A percentile compares a stretch with the other conserved stretches of the same genome.
phyloP scores from a whole-genome alignment of 2,888 invertebrate species.

The Ditula angustiorana region DNA sequence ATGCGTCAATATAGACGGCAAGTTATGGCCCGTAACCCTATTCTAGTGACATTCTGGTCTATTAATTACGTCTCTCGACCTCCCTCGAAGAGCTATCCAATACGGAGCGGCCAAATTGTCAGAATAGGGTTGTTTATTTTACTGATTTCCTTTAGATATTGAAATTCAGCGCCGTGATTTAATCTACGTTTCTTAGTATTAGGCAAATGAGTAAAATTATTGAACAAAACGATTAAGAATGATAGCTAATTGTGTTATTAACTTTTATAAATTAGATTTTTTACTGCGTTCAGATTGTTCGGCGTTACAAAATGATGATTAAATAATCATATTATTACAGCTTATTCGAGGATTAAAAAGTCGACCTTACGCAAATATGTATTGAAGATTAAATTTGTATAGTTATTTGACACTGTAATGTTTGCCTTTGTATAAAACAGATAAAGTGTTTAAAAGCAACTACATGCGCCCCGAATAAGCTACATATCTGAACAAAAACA shows the following conservation, averaged over 20 bases:
- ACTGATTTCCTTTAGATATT: constrained; percentile 20
- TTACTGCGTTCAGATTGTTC: too few relatives aligned
- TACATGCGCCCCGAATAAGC: too few relatives aligned
- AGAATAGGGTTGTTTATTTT: constrained; percentile 35
- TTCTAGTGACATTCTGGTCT: constrained; percentile 31
- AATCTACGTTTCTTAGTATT: constrained; percentile 4
- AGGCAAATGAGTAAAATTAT: constrained; percentile 6
- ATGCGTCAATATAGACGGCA: background rate
- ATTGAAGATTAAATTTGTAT: too few relatives aligned
- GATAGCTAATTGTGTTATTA: too few relatives aligned
- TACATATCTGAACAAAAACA: too few relatives aligned
- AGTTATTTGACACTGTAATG: too few relatives aligned
- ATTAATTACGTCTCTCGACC: constrained; percentile 33
- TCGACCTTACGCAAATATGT: too few relatives aligned
- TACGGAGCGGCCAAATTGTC: constrained; percentile 20
- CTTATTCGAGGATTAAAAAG: too few relatives aligned
- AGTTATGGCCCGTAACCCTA: constrained; percentile 18
- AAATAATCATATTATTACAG: too few relatives aligned
- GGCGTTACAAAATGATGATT: too few relatives aligned
- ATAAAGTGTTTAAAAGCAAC: too few relatives aligned
- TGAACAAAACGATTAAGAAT: background rate
- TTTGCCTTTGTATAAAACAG: too few relatives aligned
- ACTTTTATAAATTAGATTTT: background rate
- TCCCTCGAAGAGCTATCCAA: constrained; percentile 15
- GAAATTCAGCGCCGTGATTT: background rate